Evolutionary conservation across 2,888 invertebrate genomes (phyloP).

Genomic region (Rhimphoctona megacephalus): DNA sequence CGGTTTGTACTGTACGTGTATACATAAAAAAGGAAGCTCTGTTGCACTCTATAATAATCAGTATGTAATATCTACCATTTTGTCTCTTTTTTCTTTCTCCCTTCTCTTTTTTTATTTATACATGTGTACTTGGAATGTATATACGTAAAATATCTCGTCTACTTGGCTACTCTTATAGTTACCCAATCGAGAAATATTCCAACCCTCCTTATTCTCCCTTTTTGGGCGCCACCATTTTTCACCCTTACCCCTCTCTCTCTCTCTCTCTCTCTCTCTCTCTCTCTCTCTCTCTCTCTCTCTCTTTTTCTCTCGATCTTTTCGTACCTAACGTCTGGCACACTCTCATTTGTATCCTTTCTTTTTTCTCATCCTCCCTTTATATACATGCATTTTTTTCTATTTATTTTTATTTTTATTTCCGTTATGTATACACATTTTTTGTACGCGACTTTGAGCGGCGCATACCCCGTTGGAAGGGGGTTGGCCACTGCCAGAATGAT

Average conservation of each 20-base stretch:
- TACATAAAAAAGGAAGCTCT: slow-evolving; percentile 32
- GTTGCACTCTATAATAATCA: slow-evolving; percentile 65
- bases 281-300: slow-evolving; percentile 5
- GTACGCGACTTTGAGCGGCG: slow-evolving; percentile 33
- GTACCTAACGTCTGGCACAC: slow-evolving; percentile 52
- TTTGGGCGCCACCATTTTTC: slow-evolving; percentile 51
- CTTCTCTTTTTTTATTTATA: slow-evolving; percentile 1
- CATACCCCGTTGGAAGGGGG: slow-evolving; percentile 43
- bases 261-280: slow-evolving; percentile 5
- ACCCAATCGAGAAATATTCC: slow-evolving; percentile 63
- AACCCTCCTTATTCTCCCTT: slow-evolving; percentile 9
- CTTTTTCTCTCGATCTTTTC: neutral
- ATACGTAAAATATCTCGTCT: slow-evolving; percentile 48
- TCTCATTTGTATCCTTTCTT: slow-evolving; percentile 55
- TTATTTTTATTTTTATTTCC: slow-evolving; percentile 45
- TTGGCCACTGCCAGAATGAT: slow-evolving; percentile 55
- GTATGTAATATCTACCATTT: slow-evolving; percentile 50
- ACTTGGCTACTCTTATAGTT: slow-evolving; percentile 51
- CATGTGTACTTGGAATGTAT: slow-evolving; percentile 7
- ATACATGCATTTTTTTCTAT: slow-evolving; percentile 21
- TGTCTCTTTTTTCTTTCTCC: neutral
- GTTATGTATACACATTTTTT: slow-evolving; percentile 37
- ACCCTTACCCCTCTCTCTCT: slow-evolving; percentile 20
- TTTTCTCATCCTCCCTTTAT: slow-evolving; percentile 4
- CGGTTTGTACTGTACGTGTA: neutral